Conservation (phyloP, 1,140 invertebrate genomes). For the Cherax quadricarinatus region DNA sequence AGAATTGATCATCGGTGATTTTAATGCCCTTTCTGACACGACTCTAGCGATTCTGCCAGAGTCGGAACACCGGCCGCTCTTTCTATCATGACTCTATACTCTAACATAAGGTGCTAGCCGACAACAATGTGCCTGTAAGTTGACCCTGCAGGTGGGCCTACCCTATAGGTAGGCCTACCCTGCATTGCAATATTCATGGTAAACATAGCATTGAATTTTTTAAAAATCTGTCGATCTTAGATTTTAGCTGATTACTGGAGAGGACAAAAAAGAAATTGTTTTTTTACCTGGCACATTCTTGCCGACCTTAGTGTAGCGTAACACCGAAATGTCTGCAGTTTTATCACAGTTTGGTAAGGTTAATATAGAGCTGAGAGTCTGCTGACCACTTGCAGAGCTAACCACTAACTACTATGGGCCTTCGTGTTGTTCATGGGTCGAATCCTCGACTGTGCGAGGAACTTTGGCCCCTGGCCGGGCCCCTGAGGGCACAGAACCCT, state of each 20-base stretch:
- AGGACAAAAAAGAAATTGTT: neutral
- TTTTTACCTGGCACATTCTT: conserved; percentile 50
- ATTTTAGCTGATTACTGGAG: neutral
- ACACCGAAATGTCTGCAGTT: conserved; percentile 68
- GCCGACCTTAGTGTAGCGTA: conserved; percentile 53
- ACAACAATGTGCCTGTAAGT: conserved; percentile 58
- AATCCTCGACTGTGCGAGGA: no score
- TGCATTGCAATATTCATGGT: no score
- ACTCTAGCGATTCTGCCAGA: conserved; percentile 40
- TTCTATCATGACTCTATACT: conserved; percentile 64
- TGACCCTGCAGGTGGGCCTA: neutral
- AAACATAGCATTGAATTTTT: no score
- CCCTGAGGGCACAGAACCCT: no score
- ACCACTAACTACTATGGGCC: conserved; percentile 46
- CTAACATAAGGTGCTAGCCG: conserved; percentile 41
- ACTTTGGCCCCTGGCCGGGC: no score
- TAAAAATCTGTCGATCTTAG: no score
- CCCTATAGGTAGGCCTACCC: no score
- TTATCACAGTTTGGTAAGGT: conserved; percentile 71
- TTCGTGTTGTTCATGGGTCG: neutral
- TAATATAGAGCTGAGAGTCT: conserved; percentile 61
- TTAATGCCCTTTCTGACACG: conserved; percentile 44
- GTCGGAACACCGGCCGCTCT: neutral
- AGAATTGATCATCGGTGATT: neutral
- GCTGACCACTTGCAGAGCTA: conserved; percentile 64